Percentiles rank a stretch among this genome's conserved stretches.
These are phyloP conservation scores for Channa argus DNA, from an alignment of 2,113 vertebrate genomes.

Conservation along the genomic window DNA sequence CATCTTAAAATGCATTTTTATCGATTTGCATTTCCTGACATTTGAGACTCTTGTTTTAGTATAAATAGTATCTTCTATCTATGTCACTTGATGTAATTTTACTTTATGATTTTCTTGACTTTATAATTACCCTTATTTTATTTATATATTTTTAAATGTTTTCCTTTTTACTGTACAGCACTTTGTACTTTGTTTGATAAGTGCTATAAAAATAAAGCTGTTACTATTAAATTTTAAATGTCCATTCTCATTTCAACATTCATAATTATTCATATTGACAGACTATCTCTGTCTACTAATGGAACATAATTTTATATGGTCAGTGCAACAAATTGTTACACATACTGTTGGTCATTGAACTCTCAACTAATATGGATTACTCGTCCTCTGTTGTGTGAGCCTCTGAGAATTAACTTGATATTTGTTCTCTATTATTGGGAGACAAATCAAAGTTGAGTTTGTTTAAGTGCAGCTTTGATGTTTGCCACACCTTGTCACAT, in stretches of 20 bases:
- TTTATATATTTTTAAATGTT: too few species aligned
- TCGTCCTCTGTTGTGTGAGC: constrained; percentile 1
- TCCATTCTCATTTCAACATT: not conserved
- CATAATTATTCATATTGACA: not conserved
- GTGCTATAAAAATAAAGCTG: too few species aligned
- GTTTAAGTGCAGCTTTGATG: constrained; percentile 36
- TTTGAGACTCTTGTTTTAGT: too few species aligned
- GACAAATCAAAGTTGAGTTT: constrained; percentile 11
- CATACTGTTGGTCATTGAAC: not conserved
- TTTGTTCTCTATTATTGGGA: constrained; percentile 1
- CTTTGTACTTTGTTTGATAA: too few species aligned
- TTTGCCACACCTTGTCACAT: constrained; percentile 52
- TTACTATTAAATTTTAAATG: too few species aligned
- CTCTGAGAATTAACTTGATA: not conserved
- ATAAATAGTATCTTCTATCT: too few species aligned
- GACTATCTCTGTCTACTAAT: not conserved
- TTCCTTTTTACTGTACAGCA: too few species aligned
- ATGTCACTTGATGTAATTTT: too few species aligned
- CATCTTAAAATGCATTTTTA: too few species aligned
- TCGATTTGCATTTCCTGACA: too few species aligned
- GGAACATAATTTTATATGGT: not conserved
- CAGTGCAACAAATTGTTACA: not conserved
- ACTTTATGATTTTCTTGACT: too few species aligned
- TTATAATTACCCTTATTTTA: too few species aligned
- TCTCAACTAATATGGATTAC: not conserved